Conservation (phyloP, 1,140 invertebrate genomes). For the Bombus polaris region DNA sequence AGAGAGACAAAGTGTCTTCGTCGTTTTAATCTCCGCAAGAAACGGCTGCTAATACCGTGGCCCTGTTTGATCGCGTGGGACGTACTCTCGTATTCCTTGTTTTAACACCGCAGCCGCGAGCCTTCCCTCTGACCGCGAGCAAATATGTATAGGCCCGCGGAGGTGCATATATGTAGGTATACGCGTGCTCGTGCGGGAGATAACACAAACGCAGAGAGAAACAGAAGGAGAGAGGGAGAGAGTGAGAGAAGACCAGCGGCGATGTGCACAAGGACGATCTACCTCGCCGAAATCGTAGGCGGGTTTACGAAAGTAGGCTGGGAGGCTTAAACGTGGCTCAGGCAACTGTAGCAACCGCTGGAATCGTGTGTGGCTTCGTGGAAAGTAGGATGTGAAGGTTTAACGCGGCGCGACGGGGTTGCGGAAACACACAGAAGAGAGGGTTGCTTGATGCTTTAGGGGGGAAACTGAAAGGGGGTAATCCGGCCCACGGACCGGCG, state of each 20-base stretch:
- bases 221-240: not conserved
- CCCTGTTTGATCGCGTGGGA: constrained; percentile 35
- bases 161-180: not conserved
- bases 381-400: constrained; percentile 35
- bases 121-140: constrained; percentile 32
- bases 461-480: constrained; percentile 19
- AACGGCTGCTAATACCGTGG: not conserved
- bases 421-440: not conserved
- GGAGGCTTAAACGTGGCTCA: constrained; percentile 35
- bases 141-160: constrained; percentile 28
- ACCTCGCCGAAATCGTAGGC: constrained; percentile 21
- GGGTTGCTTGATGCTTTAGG: constrained; percentile 10
- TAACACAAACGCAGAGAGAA: constrained; percentile 1
- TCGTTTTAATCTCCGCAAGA: constrained; percentile 17
- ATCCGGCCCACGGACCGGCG: constrained; percentile 52
- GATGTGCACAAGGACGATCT: not conserved
- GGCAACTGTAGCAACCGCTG: constrained; percentile 31
- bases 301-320: constrained; percentile 43
- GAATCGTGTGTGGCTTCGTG: constrained; percentile 44
- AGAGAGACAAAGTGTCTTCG: not conserved
- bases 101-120: constrained; percentile 39
- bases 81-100: constrained; percentile 14
- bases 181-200: no score
- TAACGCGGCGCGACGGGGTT: constrained; percentile 16
- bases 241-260: not conserved